Base-by-base conservation (phyloP, 2,888 invertebrate genomes). In the Phanerotoma sp. region DNA sequence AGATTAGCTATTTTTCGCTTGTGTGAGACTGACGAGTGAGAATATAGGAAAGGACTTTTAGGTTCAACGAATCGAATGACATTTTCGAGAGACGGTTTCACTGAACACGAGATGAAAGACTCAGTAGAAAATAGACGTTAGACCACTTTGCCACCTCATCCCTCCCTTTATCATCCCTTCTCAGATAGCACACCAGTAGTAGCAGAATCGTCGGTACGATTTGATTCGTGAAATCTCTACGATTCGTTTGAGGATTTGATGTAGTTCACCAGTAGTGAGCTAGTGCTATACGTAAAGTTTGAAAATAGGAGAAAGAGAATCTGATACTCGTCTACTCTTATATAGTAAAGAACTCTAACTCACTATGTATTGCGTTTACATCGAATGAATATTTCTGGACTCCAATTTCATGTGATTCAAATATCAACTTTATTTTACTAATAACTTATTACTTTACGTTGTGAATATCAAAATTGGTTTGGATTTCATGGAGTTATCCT, bases 61-160 rank as follows among this genome's bases (percentile, higher is more conserved):
- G 35, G 40, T 53, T 53, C 46, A 32, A 54, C 42, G 48, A 54
- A 54, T 54, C 22, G 49, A 54, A 54, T 54, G 49, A 54, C 41
- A 54, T 54, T 49, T 54, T 49, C 38, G 44, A 42, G 32, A 47
- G 21, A 54, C 33, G 28, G 32, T 42, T 41, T 54, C 49, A 48
- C 44, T 28, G 41, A 35, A 28, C 41, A 42, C 40, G 44, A 54
- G 49, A 54, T 54, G 45, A 54, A 54, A 54, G 54, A 44, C 37
- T 32, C 48, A 41, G 35, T 54, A 35, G 52, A 38, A 53, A 54
- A 54, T 54, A 48, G 54, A 54, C 20, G 48, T 54, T 54, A 54
- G 54, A 54, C 54, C 49, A 54, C 49, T 54, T 54, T 54, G 49
- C 30, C 37, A 54, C 48, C 35, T 54, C 44, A 38, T 54, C 41